Evolutionary conservation across 92 coral and sea anemone species (phyloP), one percentile per base, ranked within the genome.

Genomic region (Bergia sp.): DNA sequence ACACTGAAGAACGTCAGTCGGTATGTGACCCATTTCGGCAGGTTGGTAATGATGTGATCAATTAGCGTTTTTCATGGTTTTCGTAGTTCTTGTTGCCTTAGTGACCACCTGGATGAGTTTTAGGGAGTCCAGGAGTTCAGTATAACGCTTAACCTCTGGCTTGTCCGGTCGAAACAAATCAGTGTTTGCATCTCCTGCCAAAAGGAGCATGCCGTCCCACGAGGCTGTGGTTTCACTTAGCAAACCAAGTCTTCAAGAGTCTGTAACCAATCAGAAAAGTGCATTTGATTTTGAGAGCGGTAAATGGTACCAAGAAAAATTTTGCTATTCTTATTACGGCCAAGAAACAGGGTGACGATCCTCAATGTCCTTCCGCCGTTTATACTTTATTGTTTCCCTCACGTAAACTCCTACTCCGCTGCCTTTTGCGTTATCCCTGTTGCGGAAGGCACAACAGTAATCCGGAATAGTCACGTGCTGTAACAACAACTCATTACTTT

Each of bases 71-170:
- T 90, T 29, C 79, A 29, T 73, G 20, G 81, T 38, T 55, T 1
- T 86, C 23, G 76, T 86, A 8, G 43, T 79, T 73, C 81, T 37
- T 39, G 87, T 88, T 45, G 82, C 89, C 64, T 85, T 85, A 66
- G 89, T 90, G 38, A 86, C 92, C 81, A 90, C 81, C 57, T 85
- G 86, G 40, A 77, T 85, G 45, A 85, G 77, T 9, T 90, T 90
- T 43, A 90, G 79, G 37, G 89, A 83, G 71, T 82, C 88, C 43
- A 89, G 71, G 58, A 90, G 9, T 77, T 85, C 90, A 85, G 47
- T 77, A 75, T 85, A 90, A 38, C 89, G 82, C 43, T 79, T 76
- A 78, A 79, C 40, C 41, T 73, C 77, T 40, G 89, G 83, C 23
- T 42, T 85, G 86, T 65, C 92, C 44, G 89, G 86, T 67, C 83